Percentiles rank a stretch among this genome's conserved stretches.
phyloP scores from a whole-genome alignment of 2,888 invertebrate species.

The Luperina testacea region DNA sequence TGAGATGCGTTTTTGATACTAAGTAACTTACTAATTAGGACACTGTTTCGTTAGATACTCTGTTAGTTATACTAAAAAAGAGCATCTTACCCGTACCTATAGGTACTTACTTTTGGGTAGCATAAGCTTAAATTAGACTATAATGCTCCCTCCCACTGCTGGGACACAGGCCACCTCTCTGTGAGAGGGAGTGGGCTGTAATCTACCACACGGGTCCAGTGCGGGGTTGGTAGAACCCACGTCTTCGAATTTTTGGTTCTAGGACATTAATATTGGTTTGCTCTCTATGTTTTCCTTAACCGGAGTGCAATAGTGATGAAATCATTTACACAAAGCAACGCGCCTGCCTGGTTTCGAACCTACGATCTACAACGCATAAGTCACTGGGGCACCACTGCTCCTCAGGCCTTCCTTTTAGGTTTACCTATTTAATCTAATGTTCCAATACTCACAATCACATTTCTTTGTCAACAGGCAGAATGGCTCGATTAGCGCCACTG shows the following conservation, averaged over 20 bases:
- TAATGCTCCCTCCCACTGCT: too few species aligned
- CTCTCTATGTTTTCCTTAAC: background rate
- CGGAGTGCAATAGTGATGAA: background rate
- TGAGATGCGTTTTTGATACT: background rate
- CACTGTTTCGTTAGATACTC: background rate
- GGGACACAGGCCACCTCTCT: too few species aligned
- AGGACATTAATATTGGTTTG: background rate
- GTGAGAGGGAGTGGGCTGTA: too few species aligned
- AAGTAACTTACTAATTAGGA: background rate
- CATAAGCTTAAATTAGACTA: too few species aligned
- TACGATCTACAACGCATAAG: background rate
- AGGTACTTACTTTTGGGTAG: too few species aligned
- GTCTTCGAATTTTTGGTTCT: background rate
- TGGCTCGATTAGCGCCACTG: conserved; percentile 86
- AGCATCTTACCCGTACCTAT: background rate
- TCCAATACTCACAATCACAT: conserved; percentile 12
- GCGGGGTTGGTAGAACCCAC: background rate
- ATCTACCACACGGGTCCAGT: too few species aligned
- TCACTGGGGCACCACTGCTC: background rate
- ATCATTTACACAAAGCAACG: background rate
- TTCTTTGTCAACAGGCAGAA: conserved; percentile 76
- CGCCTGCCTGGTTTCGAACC: background rate
- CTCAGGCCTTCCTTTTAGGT: background rate
- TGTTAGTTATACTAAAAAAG: background rate
- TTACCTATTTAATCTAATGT: background rate